A percentile compares a stretch with the other conserved stretches of the same genome.
Evolutionary conservation across 2,797 vertebrate genomes (phyloP).

Genomic region (Scleropages formosus): DNA sequence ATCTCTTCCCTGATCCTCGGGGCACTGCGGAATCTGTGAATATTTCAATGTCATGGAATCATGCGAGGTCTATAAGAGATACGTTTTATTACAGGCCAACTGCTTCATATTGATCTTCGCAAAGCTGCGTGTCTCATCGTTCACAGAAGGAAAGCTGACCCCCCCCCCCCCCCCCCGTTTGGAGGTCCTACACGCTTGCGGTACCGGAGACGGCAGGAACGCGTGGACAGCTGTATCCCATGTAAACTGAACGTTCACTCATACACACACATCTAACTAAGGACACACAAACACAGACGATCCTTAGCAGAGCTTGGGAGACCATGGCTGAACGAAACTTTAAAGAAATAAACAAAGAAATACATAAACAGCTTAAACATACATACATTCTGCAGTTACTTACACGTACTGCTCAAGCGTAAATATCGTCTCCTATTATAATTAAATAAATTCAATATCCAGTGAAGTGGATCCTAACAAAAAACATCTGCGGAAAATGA

Average conservation of each 20-base stretch:
- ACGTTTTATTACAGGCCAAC: not conserved
- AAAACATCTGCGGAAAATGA: too few species aligned
- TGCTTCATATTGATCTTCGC: not conserved
- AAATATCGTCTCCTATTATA: not conserved
- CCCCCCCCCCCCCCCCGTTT: too few species aligned
- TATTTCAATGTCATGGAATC: not conserved
- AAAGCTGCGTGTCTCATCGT: too few species aligned
- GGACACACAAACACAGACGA: not conserved
- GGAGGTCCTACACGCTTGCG: not conserved
- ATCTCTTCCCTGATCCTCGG: too few species aligned
- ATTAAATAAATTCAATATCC: not conserved
- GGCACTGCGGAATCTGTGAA: too few species aligned
- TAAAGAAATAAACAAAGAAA: not conserved
- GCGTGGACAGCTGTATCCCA: slow-evolving; percentile 9
- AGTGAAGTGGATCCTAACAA: not conserved
- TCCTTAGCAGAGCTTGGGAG: not conserved
- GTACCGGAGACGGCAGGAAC: slow-evolving; percentile 8
- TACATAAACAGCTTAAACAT: slow-evolving; percentile 16
- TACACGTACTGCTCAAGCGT: not conserved
- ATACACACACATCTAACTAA: slow-evolving; percentile 18
- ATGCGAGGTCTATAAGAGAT: too few species aligned
- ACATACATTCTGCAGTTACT: slow-evolving; percentile 28
- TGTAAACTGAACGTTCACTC: slow-evolving; percentile 17
- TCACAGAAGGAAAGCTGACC: too few species aligned
- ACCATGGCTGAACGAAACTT: slow-evolving; percentile 1